These are phyloP conservation scores for Gulo gulo DNA, from an alignment of 2,113 vertebrate genomes.

Conservation along the genomic window DNA sequence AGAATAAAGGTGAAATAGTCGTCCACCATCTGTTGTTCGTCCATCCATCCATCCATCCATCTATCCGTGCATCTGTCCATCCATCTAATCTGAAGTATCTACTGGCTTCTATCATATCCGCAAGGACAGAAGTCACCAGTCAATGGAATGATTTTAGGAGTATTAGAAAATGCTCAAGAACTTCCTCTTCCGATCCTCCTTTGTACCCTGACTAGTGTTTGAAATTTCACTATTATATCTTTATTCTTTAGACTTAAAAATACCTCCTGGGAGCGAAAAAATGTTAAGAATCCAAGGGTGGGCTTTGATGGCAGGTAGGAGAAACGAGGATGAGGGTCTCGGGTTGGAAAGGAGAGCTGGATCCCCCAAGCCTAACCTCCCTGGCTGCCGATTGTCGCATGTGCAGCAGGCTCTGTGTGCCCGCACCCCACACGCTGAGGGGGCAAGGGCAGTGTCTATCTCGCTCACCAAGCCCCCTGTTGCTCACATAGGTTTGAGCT, in stretches of 20 bases:
- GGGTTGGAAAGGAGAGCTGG: neutral
- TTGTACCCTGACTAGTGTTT: neutral
- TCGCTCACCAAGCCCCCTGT: neutral
- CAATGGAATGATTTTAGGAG: neutral
- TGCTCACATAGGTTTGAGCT: neutral
- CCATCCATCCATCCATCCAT: neutral
- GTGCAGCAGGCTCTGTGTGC: rapidly evolving
- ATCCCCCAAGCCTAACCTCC: neutral
- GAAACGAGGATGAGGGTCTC: rapidly evolving
- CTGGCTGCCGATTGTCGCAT: neutral
- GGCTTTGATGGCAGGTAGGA: neutral
- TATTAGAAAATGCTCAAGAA: neutral
- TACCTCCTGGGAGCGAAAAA: neutral
- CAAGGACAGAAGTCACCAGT: neutral
- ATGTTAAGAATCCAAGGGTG: neutral
- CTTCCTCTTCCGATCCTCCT: neutral
- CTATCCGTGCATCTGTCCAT: neutral
- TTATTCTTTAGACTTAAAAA: neutral
- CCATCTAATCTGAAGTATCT: neutral
- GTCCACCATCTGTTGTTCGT: no score
- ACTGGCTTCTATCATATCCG: neutral
- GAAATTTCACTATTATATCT: neutral
- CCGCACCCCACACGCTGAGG: neutral
- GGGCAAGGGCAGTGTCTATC: rapidly evolving
- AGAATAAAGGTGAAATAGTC: neutral